Evolutionary conservation across 2,113 vertebrate species (phyloP).

Genomic region (Morone chrysops): DNA sequence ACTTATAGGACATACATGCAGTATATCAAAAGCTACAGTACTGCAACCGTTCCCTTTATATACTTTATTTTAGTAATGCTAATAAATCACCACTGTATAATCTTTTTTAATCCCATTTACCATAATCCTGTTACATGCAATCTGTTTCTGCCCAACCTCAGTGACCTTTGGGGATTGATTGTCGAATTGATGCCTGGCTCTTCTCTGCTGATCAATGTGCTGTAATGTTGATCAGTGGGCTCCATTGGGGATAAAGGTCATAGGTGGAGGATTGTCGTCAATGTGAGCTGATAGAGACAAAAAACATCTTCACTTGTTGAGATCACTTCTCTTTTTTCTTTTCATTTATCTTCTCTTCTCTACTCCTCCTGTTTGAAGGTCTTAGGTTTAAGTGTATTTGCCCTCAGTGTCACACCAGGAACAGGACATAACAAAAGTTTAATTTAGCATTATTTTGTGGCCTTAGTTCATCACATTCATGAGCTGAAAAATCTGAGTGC

Average conservation of each 20-base stretch:
- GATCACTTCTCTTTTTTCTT: neutral
- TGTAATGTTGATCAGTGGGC: slow-evolving; percentile 41
- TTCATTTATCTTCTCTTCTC: neutral
- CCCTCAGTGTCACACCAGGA: neutral
- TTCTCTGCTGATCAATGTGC: slow-evolving; percentile 55
- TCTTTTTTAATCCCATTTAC: slow-evolving; percentile 43
- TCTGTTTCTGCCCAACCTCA: slow-evolving; percentile 31
- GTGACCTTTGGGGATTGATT: slow-evolving; percentile 60
- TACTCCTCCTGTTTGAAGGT: neutral
- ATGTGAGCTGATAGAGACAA: slow-evolving; percentile 27
- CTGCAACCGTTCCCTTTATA: neutral
- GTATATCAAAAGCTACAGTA: neutral
- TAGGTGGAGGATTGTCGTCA: slow-evolving; percentile 18
- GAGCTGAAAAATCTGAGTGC: neutral
- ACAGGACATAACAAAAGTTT: neutral
- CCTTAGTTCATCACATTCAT: too few relatives aligned
- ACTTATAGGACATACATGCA: too few relatives aligned
- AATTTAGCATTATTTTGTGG: neutral
- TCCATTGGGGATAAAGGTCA: slow-evolving; percentile 53
- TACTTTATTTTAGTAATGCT: neutral
- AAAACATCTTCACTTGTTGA: slow-evolving; percentile 15
- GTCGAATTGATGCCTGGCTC: slow-evolving; percentile 35
- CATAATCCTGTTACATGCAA: slow-evolving; percentile 32
- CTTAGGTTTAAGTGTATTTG: neutral
- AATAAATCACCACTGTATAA: slow-evolving; percentile 8